These are phyloP conservation scores for Oriolus oriolus DNA, from an alignment of 2,113 vertebrate genomes.

Conservation along the genomic window DNA sequence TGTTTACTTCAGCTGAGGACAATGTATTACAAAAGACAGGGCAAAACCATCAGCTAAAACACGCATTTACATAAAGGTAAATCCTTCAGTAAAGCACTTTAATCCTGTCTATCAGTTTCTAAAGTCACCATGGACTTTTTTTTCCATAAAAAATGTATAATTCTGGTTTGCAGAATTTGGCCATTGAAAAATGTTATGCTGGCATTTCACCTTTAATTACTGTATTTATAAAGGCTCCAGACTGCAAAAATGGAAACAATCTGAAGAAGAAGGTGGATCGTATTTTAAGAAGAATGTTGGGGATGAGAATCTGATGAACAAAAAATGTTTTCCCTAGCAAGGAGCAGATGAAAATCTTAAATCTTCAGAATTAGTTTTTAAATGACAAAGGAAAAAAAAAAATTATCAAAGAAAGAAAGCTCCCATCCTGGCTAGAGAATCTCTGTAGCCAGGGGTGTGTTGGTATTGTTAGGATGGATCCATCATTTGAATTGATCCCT, in stretches of 20 bases:
- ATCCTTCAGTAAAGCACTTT: not conserved
- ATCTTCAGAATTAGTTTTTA: not conserved
- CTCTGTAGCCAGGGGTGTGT: not conserved
- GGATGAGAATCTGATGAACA: not conserved
- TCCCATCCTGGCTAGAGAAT: not conserved
- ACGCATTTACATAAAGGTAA: not conserved
- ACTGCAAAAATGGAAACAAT: not conserved
- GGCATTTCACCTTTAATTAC: not conserved
- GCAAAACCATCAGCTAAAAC: not conserved
- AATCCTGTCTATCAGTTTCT: not conserved
- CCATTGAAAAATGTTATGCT: not conserved
- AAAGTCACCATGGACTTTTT: not conserved
- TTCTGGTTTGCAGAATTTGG: not conserved
- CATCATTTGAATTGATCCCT: not conserved
- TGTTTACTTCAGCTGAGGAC: not conserved
- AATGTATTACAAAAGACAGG: not conserved
- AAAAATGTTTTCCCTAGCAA: not conserved
- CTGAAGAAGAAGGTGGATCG: not conserved
- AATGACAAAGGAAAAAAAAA: not conserved
- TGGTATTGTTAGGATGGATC: not conserved
- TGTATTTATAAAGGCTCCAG: not conserved
- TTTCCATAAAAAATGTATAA: not conserved
- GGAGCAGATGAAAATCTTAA: not conserved
- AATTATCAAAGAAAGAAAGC: accelerated
- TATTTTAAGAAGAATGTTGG: not conserved